phyloP scores from a whole-genome alignment of 2,888 invertebrate species.

The Tricholauxania praeusta region DNA sequence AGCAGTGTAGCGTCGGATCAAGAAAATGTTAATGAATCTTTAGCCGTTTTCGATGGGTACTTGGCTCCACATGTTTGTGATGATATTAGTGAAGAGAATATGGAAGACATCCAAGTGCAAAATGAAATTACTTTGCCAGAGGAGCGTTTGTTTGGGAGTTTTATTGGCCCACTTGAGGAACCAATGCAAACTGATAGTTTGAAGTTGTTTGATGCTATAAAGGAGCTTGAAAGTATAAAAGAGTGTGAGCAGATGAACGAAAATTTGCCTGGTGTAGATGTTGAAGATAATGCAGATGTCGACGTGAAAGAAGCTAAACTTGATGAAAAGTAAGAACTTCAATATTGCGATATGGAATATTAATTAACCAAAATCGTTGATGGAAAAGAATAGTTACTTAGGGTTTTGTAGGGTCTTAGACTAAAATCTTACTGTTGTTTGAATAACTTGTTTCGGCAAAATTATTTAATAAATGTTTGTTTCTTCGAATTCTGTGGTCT shows the following conservation, averaged over 20 bases:
- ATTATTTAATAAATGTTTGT: too few species aligned
- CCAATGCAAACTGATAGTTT: slow-evolving; percentile 40
- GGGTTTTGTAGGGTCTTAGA: slow-evolving; percentile 26
- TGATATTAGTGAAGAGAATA: slow-evolving; percentile 21
- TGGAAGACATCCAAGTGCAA: slow-evolving; percentile 1
- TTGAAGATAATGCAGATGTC: too few species aligned
- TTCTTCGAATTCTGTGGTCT: too few species aligned
- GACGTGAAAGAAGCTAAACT: too few species aligned
- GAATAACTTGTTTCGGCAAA: not conserved
- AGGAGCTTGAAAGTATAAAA: not conserved
- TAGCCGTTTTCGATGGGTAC: slow-evolving; percentile 51
- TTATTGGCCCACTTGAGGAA: slow-evolving; percentile 28
- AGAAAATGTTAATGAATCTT: slow-evolving; percentile 27
- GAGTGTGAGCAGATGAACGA: not conserved
- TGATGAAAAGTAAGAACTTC: too few species aligned
- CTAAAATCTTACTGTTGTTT: slow-evolving; percentile 31
- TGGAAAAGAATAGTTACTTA: not conserved
- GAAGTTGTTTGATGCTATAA: slow-evolving; percentile 34
- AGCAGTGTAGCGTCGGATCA: not conserved
- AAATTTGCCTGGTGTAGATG: not conserved
- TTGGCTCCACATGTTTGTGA: slow-evolving; percentile 42
- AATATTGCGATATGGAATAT: too few species aligned
- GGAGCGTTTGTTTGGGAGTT: slow-evolving; percentile 45
- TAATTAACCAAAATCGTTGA: not conserved
- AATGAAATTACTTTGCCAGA: slow-evolving; percentile 9